Evolutionary conservation across 2,797 vertebrate species (phyloP).

Genomic region (Antennarius maculatus): DNA sequence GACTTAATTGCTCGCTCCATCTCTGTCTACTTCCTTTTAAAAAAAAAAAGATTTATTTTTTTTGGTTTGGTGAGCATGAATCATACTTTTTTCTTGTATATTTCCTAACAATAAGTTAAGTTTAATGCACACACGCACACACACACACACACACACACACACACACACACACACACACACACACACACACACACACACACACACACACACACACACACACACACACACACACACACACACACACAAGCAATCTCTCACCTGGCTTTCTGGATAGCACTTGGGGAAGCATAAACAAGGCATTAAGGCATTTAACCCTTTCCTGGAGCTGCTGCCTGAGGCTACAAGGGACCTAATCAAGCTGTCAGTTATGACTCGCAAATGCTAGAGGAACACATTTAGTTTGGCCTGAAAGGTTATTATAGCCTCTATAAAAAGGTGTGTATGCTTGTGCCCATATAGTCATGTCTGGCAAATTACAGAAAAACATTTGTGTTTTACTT

Average conservation of each 20-base stretch:
- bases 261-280: constrained; percentile 4
- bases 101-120: constrained; percentile 13
- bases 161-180: background rate
- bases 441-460: constrained; percentile 8
- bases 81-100: constrained; percentile 4
- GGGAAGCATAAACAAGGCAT: constrained; percentile 45
- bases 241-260: background rate
- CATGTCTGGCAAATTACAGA: constrained; percentile 12
- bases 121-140: too few species aligned
- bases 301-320: constrained; percentile 48
- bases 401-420: constrained; percentile 71
- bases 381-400: constrained; percentile 57
- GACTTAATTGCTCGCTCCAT: constrained; percentile 46
- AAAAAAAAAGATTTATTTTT: too few species aligned
- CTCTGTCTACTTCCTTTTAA: constrained; percentile 22
- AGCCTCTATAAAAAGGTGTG: constrained; percentile 27
- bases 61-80: background rate
- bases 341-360: constrained; percentile 71
- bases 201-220: background rate
- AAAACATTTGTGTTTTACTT: background rate
- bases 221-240: background rate
- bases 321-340: constrained; percentile 56
- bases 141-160: background rate
- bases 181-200: background rate
- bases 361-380: constrained; percentile 67